These are phyloP conservation scores for Halcyon badia DNA, from an alignment of 2,797 vertebrate genomes.

Conservation along the genomic window DNA sequence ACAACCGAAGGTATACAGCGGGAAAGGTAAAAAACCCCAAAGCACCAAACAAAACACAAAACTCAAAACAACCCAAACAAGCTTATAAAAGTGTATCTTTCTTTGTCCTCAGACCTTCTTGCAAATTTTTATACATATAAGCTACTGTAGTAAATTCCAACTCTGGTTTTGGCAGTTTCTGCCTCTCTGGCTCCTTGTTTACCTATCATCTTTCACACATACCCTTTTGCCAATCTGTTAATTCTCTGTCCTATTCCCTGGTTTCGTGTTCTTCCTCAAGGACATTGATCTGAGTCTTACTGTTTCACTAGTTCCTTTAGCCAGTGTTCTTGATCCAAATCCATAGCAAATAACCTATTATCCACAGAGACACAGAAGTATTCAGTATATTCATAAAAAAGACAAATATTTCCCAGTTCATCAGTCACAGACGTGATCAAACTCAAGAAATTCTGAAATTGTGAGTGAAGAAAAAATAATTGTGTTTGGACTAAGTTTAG, in stretches of 20 bases:
- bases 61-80: not conserved
- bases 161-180: slow-evolving; percentile 38
- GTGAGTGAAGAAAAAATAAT: slow-evolving; percentile 18
- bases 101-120: not conserved
- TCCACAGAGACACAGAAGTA: slow-evolving; percentile 30
- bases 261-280: slow-evolving; percentile 50
- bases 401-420: slow-evolving; percentile 43
- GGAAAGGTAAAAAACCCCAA: not conserved
- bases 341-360: slow-evolving; percentile 61
- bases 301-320: slow-evolving; percentile 1
- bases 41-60: not conserved
- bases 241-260: slow-evolving; percentile 8
- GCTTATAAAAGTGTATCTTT: not conserved
- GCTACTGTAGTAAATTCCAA: not conserved
- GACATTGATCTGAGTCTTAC: slow-evolving; percentile 16
- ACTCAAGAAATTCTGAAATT: slow-evolving; percentile 47
- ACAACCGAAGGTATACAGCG: not conserved
- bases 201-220: slow-evolving; percentile 55
- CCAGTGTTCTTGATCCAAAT: slow-evolving; percentile 34
- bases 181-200: slow-evolving; percentile 25
- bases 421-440: slow-evolving; percentile 6
- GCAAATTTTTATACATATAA: not conserved
- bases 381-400: slow-evolving; percentile 28
- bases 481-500: slow-evolving; percentile 18
- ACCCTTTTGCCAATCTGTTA: not conserved